Base-by-base conservation (phyloP, 2,888 invertebrate genomes). In the Papilio elwesi region DNA sequence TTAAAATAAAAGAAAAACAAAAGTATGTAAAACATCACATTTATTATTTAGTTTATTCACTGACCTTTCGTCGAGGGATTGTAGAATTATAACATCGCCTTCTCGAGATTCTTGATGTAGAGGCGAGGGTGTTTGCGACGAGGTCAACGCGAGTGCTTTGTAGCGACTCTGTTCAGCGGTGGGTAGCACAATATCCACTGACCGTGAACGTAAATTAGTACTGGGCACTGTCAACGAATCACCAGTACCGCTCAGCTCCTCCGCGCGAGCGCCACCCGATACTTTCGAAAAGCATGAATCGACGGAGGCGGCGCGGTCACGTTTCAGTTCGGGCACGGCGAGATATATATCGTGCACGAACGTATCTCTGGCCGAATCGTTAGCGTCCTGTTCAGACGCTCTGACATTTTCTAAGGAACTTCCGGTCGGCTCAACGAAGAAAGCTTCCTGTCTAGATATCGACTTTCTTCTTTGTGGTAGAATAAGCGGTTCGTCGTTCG, bases 111-210 rank as follows among this genome's bases (percentile, higher is more conserved):
- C 81, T 71, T 84, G 83, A 53, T 82, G 85, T 38, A 80, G 78
- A 47, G 86, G 79, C 6, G 86, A 81, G 47, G 87, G 79, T 38
- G 81, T 84, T 77, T 90, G 91, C 48, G 95, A 92, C 36, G 95
- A 95, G 38, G 96, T 95, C 89, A 96, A 93, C 66, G 96, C 95
- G 78, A 98, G 90, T n/a, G 97, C 97, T 82, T 97, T 97, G 88
- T 97, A 98, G 77, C 97, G 95, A 47, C 97, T 96, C 89, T 97
- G 97, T 82, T 97, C 96, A 75, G 97, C 96, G 11, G 97, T 97
- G 47, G 98, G 98, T 78, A 98, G 90, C 66, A 97, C 97, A 82
- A 98, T 98, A 89, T 98, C 98, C 75, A 98, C 97, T 64, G 97
- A 97, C 75, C 97, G 95, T 51, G 97, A 97, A 65, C 98, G 94